These are phyloP conservation scores for Eristalis arbustorum DNA, from an alignment of 2,888 invertebrate species.

Conservation along the genomic window DNA sequence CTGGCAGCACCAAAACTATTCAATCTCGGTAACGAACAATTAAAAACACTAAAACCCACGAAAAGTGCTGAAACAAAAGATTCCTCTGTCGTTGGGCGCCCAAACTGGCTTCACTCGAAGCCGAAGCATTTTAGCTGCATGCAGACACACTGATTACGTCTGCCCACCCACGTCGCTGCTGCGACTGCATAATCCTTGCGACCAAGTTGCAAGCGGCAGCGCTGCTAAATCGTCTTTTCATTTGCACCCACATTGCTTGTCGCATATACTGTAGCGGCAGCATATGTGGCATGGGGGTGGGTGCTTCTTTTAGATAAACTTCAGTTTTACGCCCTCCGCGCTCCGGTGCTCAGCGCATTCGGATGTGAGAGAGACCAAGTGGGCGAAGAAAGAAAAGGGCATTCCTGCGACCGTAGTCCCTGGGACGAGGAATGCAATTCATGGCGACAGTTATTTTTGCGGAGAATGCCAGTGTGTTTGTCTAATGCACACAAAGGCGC, in stretches of 20 bases:
- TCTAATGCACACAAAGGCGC: slow-evolving; percentile 54
- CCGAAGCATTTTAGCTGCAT: slow-evolving; percentile 38
- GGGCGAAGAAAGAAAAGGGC: slow-evolving; percentile 7
- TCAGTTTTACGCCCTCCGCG: background rate
- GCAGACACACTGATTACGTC: slow-evolving; percentile 45
- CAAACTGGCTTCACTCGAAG: background rate
- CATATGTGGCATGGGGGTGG: background rate
- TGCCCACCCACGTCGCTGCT: slow-evolving; percentile 2
- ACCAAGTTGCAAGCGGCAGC: slow-evolving; percentile 53
- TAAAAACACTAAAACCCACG: slow-evolving; percentile 66
- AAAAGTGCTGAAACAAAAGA: slow-evolving; percentile 66
- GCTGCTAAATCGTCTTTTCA: slow-evolving; percentile 65
- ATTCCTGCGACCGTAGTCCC: slow-evolving; percentile 27
- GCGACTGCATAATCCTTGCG: slow-evolving; percentile 51
- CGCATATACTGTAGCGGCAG: background rate
- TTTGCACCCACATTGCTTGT: slow-evolving; percentile 55
- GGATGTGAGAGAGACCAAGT: background rate
- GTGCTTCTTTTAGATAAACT: slow-evolving; percentile 62
- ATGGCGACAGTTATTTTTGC: slow-evolving; percentile 67
- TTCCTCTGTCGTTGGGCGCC: slow-evolving; percentile 1
- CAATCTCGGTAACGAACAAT: slow-evolving; percentile 65
- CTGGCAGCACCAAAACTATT: slow-evolving; percentile 58
- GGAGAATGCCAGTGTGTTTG: slow-evolving; percentile 60
- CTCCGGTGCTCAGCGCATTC: background rate
- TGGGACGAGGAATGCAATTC: slow-evolving; percentile 61